Base-by-base conservation (phyloP, 2,797 vertebrate genomes). In the Pseudomugil tenellus region DNA sequence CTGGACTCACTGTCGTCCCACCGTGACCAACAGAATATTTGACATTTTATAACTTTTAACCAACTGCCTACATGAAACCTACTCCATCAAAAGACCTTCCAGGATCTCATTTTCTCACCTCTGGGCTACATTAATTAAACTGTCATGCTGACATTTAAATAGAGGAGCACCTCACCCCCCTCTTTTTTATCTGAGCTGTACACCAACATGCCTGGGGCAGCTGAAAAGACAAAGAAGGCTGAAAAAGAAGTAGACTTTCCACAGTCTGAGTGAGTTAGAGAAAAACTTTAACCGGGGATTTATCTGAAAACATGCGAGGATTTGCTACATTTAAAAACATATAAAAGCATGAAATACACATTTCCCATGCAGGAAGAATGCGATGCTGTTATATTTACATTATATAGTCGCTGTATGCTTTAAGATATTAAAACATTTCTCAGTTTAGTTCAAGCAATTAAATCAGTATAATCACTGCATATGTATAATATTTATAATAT, bases 121-220 rank as follows among this genome's bases (percentile, higher is more conserved):
- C 63, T 49, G 46, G 74, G 72, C 62, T 5, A 60, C 13, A 46
- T 75, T 63, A 71, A 79, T 80, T 70, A 74, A 74, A 76, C 17
- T 63, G 73, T 87, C 84, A 68, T 0, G 11, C 35, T 82, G 77
- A 73, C 67, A 62, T 83, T 23, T 85, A 67, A 84, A 80, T 69
- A 69, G 52, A 78, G 32, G 64, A 60, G 56, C 55, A 7, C 25
- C 29, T 51, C 29, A 56, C 60, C 54, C 12, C 39, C 41, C 0
- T 43, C 19, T 51, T 19, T 61, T 68, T 60, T 26, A 28, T 79
- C 43, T 46, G 19, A 7, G 28, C 35, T 31, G 60, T 67, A 56
- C 23, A 61, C 53, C 13, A 34, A 57, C 8, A 13, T 17, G 84
- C 84, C 81, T n/a, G 35, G 12, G 62, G 87, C 80, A 28, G 70